phyloP scores from a whole-genome alignment of 2,888 invertebrate species.

The Kuschelorhynchus macadamiae region DNA sequence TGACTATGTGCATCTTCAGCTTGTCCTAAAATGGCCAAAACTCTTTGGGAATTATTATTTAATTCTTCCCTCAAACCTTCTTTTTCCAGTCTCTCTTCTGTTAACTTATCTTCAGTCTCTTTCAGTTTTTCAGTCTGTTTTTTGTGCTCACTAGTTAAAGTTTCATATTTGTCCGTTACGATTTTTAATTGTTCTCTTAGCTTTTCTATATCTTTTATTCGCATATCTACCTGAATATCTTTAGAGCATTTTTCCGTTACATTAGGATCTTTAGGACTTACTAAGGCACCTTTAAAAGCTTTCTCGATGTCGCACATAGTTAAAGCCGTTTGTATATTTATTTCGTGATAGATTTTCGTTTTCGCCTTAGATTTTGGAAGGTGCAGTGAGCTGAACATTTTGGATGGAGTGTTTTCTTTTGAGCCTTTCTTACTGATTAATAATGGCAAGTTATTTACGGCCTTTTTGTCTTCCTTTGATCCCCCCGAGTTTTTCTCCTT shows the following conservation, averaged over 20 bases:
- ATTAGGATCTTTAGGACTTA: conserved; percentile 60
- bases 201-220: conserved; percentile 76
- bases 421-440: conserved; percentile 47
- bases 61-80: conserved; percentile 82
- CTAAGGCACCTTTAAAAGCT: conserved; percentile 75
- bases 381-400: conserved; percentile 51
- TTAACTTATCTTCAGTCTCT: conserved; percentile 74
- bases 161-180: conserved; percentile 75
- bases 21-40: conserved; percentile 75
- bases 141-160: conserved; percentile 69
- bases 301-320: conserved; percentile 81
- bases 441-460: conserved; percentile 1
- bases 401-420: conserved; percentile 51
- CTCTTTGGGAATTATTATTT: conserved; percentile 80
- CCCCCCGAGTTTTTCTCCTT: conserved; percentile 74
- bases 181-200: conserved; percentile 74
- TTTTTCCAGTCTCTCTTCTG: conserved; percentile 80
- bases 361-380: conserved; percentile 68
- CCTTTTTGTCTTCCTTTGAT: conserved; percentile 50
- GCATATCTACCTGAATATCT: conserved; percentile 71
- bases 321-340: conserved; percentile 82
- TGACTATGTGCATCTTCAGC: conserved; percentile 72
- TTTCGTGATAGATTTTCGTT: conserved; percentile 86
- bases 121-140: conserved; percentile 68
- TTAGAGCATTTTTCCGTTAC: conserved; percentile 62